Conservation (phyloP, 2,113 vertebrate genomes). For the Gymnobelideus leadbeateri region DNA sequence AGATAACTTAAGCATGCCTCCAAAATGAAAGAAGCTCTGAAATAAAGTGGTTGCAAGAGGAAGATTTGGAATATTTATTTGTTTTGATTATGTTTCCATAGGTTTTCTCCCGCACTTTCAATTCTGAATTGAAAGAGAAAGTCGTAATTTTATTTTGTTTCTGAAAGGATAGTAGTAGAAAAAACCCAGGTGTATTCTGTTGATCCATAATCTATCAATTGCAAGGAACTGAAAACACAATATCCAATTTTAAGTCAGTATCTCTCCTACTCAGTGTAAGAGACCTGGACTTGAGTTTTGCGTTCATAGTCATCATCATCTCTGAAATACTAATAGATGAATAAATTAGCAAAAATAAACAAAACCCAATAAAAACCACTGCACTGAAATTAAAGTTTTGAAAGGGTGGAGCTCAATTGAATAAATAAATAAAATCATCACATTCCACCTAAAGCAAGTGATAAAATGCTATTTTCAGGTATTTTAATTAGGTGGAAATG, state of each 20-base stretch:
- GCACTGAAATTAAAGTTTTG: not conserved
- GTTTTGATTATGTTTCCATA: constrained; percentile 30
- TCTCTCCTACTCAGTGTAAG: not conserved
- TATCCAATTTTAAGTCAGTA: not conserved
- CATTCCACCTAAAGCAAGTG: not conserved
- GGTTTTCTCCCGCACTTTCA: not conserved
- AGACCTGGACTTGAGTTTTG: not conserved
- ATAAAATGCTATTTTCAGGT: not conserved
- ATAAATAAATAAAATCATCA: not conserved
- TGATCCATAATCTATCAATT: not conserved
- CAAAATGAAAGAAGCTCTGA: constrained; percentile 21
- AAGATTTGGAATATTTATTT: constrained; percentile 40
- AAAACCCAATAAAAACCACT: not conserved
- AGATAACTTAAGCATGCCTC: not conserved
- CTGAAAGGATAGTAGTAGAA: not conserved
- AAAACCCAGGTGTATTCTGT: not conserved
- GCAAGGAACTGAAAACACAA: not conserved
- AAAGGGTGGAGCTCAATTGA: not conserved
- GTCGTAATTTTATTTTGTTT: not conserved
- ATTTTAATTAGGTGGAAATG: not conserved
- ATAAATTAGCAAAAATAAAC: not conserved
- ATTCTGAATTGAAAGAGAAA: constrained; percentile 26
- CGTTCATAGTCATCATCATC: not conserved
- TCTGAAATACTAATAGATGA: not conserved
- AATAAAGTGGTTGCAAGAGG: not conserved